These are phyloP conservation scores for Pycnonotus jocosus DNA, from an alignment of 2,113 vertebrate genomes.

Conservation along the genomic window DNA sequence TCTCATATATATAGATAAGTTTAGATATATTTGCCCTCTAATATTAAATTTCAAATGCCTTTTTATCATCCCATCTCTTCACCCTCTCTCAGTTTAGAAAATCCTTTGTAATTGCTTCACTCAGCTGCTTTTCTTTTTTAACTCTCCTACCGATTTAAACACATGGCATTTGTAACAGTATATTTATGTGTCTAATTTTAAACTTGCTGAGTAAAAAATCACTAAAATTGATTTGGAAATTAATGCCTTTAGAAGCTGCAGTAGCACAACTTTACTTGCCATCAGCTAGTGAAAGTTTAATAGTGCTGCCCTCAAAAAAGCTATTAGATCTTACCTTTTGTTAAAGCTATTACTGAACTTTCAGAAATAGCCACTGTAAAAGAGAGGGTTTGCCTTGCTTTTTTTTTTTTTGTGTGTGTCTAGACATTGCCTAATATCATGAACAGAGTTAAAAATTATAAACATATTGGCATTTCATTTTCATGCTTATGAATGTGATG, in stretches of 20 bases:
- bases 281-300: neutral
- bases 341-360: conserved; percentile 1
- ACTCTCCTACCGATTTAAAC: neutral
- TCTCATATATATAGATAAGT: neutral
- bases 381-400: accelerated
- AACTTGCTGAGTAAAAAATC: neutral
- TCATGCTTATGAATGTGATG: neutral
- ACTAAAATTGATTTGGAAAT: neutral
- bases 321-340: neutral
- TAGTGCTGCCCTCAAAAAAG: neutral
- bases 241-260: neutral
- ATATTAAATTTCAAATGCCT: conserved; percentile 22
- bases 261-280: neutral
- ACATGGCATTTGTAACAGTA: neutral
- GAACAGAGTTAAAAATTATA: conserved; percentile 7
- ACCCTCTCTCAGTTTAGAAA: neutral
- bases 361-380: neutral
- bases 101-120: neutral
- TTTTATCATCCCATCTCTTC: neutral
- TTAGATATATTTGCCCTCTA: neutral
- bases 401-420: neutral
- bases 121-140: conserved; percentile 20
- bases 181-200: conserved; percentile 18
- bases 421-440: conserved; percentile 68
- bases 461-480: conserved; percentile 40